Evolutionary conservation across 2,113 vertebrate genomes (phyloP), one percentile per base, ranked within the genome.

Genomic region (Pelobates fuscus): DNA sequence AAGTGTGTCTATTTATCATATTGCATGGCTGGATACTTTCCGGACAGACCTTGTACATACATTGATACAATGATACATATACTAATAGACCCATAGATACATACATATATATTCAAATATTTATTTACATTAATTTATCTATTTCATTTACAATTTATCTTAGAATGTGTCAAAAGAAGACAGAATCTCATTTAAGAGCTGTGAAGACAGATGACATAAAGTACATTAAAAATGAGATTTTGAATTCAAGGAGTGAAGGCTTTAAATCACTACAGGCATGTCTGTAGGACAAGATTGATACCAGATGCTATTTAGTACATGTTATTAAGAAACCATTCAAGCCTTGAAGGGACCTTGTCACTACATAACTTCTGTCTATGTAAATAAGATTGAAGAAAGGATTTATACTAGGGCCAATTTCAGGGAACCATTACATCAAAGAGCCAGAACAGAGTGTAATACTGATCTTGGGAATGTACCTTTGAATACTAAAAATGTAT

Each of bases 331-430:
- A 90, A 86, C 78, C 78, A 86, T 90, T 89, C 84, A 86, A 89
- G 86, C 81, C 84, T 91, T 89, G 88, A 90, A 87, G 87, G 86
- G 88, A 89, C 85, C 87, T 91, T 89, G 88, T 91, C 89, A 90
- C 87, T 88, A 89, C 86, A 89, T 84, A 88, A 84, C 81, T 87
- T 88, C 86, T 88, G 81, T 83, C 88, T 90, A 80, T 89, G 87
- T 92, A 91, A 91, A 89, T 90, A 89, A 86, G 84, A 88, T 82
- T 81, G 82, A 86, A 85, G 74, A 78, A 85, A 86, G 81, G 82
- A 80, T 84, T 86, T 88, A 82, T 89, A 83, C 79, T 84, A 80
- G 80, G 43, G 77, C 67, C 0, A 17, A 85, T 83, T 85, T 82
- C 64, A 63, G 81, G 70, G 75, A 85, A 80, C 78, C 78, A 78